These are phyloP conservation scores for Chlorodrepanis virens DNA, from an alignment of 2,113 vertebrate species.

Conservation along the genomic window DNA sequence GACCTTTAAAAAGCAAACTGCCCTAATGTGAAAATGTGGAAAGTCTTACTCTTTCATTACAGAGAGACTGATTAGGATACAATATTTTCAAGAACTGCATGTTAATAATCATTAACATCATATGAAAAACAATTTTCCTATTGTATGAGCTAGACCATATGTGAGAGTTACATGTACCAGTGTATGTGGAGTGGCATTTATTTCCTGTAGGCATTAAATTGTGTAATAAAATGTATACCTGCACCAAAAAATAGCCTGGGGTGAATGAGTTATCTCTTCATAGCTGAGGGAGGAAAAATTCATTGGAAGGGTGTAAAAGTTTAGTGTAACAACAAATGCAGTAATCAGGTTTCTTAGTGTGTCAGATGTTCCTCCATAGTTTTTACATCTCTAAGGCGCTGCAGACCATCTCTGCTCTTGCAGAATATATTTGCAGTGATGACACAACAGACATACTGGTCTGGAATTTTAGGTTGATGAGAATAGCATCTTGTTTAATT, in stretches of 20 bases:
- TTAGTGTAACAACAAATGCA: neutral
- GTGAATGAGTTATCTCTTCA: neutral
- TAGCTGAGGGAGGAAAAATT: neutral
- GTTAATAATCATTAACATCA: neutral
- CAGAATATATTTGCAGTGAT: neutral
- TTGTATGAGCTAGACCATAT: neutral
- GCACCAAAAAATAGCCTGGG: neutral
- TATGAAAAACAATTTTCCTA: neutral
- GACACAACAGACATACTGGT: neutral
- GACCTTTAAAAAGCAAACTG: neutral
- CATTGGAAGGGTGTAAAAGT: neutral
- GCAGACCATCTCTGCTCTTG: neutral
- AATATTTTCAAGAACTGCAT: neutral
- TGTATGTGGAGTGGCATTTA: neutral
- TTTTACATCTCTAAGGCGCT: neutral
- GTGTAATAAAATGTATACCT: neutral
- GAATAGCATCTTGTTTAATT: neutral
- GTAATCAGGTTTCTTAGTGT: neutral
- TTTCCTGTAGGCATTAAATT: neutral
- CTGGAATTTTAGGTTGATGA: neutral
- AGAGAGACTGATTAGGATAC: neutral
- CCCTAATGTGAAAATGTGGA: neutral
- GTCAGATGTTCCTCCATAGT: neutral
- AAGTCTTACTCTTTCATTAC: neutral
- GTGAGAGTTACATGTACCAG: neutral